phyloP scores from a whole-genome alignment of 2,113 vertebrate species.

The Dermatemys mawii region DNA sequence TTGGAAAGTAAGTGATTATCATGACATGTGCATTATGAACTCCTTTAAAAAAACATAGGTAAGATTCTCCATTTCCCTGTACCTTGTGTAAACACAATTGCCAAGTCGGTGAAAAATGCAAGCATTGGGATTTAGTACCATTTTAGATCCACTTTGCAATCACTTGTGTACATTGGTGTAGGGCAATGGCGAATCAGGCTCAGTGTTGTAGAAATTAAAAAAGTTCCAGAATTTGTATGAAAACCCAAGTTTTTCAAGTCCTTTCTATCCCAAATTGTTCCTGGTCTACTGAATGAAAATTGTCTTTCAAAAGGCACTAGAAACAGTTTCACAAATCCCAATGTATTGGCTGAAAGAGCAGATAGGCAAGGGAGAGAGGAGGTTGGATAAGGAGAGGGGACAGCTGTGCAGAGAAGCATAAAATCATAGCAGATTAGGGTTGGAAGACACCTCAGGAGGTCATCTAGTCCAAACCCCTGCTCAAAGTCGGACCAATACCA shows the following conservation, averaged over 20 bases:
- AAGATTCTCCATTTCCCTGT: not conserved
- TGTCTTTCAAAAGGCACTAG: not conserved
- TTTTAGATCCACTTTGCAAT: not conserved
- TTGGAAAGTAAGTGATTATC: not conserved
- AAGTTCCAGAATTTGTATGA: not conserved
- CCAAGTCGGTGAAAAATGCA: not conserved
- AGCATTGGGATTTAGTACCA: not conserved
- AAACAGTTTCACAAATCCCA: not conserved
- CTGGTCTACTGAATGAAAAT: not conserved
- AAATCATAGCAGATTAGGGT: too few species aligned
- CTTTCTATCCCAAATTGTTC: constrained; percentile 19
- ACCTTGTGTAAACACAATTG: not conserved
- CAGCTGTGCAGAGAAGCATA: not conserved
- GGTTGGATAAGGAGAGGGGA: not conserved
- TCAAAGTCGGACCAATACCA: too few species aligned
- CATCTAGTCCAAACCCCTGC: too few species aligned
- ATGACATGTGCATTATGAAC: not conserved
- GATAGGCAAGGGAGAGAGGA: not conserved
- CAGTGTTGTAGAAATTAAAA: not conserved
- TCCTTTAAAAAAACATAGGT: not conserved
- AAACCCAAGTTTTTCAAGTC: not conserved
- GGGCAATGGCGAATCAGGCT: not conserved
- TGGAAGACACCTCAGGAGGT: too few species aligned
- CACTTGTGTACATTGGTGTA: rapidly evolving
- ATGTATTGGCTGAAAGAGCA: not conserved